These are phyloP conservation scores for Sipha flava DNA, from an alignment of 1,140 invertebrate species.

Conservation along the genomic window DNA sequence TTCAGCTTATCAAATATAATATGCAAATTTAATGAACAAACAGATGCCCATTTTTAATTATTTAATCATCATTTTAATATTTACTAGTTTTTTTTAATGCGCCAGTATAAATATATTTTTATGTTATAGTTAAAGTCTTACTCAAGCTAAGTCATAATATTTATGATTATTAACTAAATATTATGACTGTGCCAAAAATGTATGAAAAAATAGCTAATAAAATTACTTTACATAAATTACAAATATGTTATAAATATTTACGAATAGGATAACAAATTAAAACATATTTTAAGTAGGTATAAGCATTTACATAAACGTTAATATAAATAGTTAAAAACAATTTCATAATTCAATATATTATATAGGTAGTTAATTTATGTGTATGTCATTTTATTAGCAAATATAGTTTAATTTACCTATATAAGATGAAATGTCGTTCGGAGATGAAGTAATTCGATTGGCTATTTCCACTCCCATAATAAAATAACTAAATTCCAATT, in stretches of 20 bases:
- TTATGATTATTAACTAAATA: background rate
- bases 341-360: too few species aligned
- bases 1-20: too few species aligned
- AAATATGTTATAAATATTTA: background rate
- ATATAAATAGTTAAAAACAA: too few species aligned
- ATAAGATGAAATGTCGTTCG: slow-evolving; percentile 3
- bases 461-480: background rate
- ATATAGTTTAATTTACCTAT: slow-evolving; percentile 23
- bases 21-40: too few species aligned
- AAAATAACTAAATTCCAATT: background rate
- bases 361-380: too few species aligned
- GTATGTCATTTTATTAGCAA: too few species aligned
- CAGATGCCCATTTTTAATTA: too few species aligned
- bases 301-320: too few species aligned
- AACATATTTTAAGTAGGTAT: too few species aligned
- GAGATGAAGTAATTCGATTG: background rate
- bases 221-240: background rate
- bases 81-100: too few species aligned
- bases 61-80: too few species aligned
- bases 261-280: background rate
- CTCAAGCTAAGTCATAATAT: background rate
- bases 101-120: too few species aligned
- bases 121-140: background rate
- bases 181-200: background rate
- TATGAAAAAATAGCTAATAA: background rate